Percentiles rank a stretch among this genome's conserved stretches.
phyloP scores from a whole-genome alignment of 2,113 vertebrate species.

The Mobula birostris region DNA sequence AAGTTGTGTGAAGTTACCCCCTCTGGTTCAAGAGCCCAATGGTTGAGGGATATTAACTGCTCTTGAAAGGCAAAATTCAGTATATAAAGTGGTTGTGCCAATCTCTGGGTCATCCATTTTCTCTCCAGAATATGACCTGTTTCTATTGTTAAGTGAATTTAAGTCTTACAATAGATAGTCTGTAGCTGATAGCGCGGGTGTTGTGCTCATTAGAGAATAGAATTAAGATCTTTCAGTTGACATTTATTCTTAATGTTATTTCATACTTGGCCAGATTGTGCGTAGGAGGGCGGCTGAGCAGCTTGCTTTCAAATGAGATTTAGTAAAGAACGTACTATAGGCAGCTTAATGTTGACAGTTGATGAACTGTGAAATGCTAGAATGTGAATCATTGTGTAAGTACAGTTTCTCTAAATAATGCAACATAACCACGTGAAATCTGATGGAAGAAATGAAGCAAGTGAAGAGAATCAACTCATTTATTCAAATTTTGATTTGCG shows the following conservation, averaged over 20 bases:
- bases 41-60: too few relatives aligned
- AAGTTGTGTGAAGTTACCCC: too few relatives aligned
- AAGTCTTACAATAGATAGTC: background rate
- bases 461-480: background rate
- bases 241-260: background rate
- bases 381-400: too few relatives aligned
- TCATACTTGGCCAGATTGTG: background rate
- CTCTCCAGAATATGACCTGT: background rate
- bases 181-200: background rate
- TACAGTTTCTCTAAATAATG: background rate
- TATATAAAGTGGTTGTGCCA: background rate
- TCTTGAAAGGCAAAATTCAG: background rate
- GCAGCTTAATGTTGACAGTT: background rate
- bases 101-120: background rate
- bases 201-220: background rate
- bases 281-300: background rate
- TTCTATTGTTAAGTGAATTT: constrained; percentile 7
- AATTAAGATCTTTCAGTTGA: constrained; percentile 13
- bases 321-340: background rate
- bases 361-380: background rate
- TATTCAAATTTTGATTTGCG: too few relatives aligned
- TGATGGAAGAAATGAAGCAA: background rate
- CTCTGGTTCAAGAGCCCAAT: too few relatives aligned
- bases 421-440: background rate
- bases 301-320: background rate